A percentile compares a stretch with the other conserved stretches of the same genome.
These are phyloP conservation scores for Parapristionchus giblindavisi DNA, from an alignment of 2,888 invertebrate species.

Conservation along the genomic window DNA sequence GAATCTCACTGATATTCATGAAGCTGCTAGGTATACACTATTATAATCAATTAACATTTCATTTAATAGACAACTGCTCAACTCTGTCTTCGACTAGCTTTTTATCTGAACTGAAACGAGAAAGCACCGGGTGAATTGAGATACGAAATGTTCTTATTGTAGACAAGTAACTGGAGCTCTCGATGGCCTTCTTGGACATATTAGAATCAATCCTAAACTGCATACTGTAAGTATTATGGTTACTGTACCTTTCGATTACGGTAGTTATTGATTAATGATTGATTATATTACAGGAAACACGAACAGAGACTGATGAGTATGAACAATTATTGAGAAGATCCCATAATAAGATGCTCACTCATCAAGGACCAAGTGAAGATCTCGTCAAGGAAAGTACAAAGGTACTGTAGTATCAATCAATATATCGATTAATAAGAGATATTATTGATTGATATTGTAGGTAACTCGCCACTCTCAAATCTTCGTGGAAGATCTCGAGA, in stretches of 20 bases:
- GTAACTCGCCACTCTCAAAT: conserved; percentile 66
- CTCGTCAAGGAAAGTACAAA: conserved; percentile 28
- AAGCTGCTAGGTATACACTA: conserved; percentile 24
- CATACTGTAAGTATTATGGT: conserved; percentile 59
- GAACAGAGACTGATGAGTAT: conserved; percentile 81
- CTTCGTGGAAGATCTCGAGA: conserved; percentile 78
- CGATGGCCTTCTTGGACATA: conserved; percentile 87
- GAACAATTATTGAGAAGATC: conserved; percentile 87
- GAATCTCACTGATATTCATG: conserved; percentile 36
- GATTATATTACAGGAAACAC: conserved; percentile 67
- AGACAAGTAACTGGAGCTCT: conserved; percentile 85
- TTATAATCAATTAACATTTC: background rate
- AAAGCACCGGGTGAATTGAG: background rate
- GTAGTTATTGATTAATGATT: background rate
- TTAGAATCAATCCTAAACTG: conserved; percentile 76
- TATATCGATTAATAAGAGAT: background rate
- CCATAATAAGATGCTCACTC: conserved; percentile 84
- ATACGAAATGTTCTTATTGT: conserved; percentile 66
- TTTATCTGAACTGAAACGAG: background rate
- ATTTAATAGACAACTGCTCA: background rate
- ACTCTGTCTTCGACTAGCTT: background rate
- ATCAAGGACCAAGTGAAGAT: conserved; percentile 47
- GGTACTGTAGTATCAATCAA: background rate
- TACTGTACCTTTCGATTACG: background rate
- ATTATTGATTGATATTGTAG: conserved; percentile 73